Percentiles rank a stretch among this genome's conserved stretches.
phyloP scores from a whole-genome alignment of 2,888 invertebrate genomes.

The Calameuta filiformis region DNA sequence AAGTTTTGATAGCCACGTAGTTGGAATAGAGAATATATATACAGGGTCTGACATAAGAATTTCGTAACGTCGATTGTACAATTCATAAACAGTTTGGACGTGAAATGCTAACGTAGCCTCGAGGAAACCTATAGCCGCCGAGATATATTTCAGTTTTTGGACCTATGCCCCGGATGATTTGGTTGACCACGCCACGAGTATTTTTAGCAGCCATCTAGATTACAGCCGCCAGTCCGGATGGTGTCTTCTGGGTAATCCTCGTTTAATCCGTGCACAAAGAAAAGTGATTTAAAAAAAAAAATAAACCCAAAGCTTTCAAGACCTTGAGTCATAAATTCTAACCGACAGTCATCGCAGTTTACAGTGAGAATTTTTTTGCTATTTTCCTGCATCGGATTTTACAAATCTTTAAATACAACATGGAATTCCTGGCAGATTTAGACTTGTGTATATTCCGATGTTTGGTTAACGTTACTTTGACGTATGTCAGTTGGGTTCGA shows the following conservation, averaged over 20 bases:
- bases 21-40: not conserved
- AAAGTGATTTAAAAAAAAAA: not conserved
- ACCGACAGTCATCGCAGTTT: not conserved
- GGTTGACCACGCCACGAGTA: slow-evolving; percentile 55
- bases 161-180: slow-evolving; percentile 57
- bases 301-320: not conserved
- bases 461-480: not conserved
- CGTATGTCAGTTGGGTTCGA: not conserved
- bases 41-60: not conserved
- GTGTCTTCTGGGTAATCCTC: not conserved
- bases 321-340: not conserved
- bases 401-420: not conserved
- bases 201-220: slow-evolving; percentile 60
- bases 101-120: not conserved
- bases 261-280: not conserved
- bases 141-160: slow-evolving; percentile 51
- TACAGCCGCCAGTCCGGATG: slow-evolving; percentile 33
- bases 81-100: not conserved
- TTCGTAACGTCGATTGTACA: slow-evolving; percentile 1
- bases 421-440: not conserved
- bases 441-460: not conserved
- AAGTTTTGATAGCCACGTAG: slow-evolving; percentile 10
- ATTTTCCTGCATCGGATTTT: not conserved
- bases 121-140: slow-evolving; percentile 15
- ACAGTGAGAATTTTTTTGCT: not conserved